Conservation (phyloP, 2,888 invertebrate genomes). For the Ochropacha duplaris region DNA sequence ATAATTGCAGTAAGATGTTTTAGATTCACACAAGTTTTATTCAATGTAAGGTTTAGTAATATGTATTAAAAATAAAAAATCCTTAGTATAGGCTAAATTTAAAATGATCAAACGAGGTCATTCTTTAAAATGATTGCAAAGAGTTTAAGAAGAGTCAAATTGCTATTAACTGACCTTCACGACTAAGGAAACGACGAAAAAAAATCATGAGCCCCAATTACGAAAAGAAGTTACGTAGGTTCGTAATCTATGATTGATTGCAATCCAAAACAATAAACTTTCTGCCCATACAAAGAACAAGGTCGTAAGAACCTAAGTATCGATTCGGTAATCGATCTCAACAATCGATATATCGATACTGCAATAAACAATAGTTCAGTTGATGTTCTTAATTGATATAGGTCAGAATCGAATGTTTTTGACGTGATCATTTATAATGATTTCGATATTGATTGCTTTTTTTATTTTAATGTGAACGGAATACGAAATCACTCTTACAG, state of each 20-base stretch:
- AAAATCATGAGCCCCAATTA: background rate
- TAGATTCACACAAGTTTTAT: too few relatives aligned
- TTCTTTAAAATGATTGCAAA: background rate
- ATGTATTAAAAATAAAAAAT: too few relatives aligned
- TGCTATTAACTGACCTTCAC: background rate
- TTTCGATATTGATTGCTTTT: conserved; percentile 23
- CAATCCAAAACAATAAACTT: conserved; percentile 49
- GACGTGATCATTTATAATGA: conserved; percentile 22
- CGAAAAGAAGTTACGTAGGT: background rate
- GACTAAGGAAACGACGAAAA: background rate
- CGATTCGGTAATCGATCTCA: conserved; percentile 35
- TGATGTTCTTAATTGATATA: conserved; percentile 54
- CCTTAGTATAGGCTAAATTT: background rate
- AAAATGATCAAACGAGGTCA: background rate
- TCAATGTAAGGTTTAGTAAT: too few relatives aligned
- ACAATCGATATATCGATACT: conserved; percentile 39
- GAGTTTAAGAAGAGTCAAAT: background rate
- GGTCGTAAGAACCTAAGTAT: conserved; percentile 29
- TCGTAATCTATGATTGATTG: conserved; percentile 44
- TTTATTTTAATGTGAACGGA: conserved; percentile 5
- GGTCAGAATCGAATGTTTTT: conserved; percentile 41
- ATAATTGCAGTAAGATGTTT: too few relatives aligned
- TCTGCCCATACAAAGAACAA: conserved; percentile 41
- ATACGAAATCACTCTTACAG: conserved; percentile 8
- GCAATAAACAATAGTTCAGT: conserved; percentile 44